A percentile compares a stretch with the other conserved stretches of the same genome.
Evolutionary conservation across 2,113 vertebrate genomes (phyloP).

Genomic region (Struthio camelus): DNA sequence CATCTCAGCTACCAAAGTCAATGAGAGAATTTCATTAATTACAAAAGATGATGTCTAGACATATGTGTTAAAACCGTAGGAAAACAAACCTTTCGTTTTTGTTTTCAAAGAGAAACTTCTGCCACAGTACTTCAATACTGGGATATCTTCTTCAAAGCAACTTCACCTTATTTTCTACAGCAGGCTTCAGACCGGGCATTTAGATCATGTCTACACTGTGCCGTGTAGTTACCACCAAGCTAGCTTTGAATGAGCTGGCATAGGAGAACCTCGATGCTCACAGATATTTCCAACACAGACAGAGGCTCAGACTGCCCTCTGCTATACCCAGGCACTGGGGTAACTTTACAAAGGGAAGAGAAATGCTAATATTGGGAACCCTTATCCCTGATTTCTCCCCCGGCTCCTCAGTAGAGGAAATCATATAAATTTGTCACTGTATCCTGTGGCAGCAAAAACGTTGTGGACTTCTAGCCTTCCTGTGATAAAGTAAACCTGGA

Average conservation of each 20-base stretch:
- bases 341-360: neutral
- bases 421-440: neutral
- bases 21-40: slow-evolving; percentile 56
- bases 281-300: neutral
- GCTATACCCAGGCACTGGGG: fast-evolving
- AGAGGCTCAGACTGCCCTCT: neutral
- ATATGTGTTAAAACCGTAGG: neutral
- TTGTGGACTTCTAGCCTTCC: neutral
- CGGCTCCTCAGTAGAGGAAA: neutral
- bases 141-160: neutral
- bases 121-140: neutral
- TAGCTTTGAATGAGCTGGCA: neutral
- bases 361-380: neutral
- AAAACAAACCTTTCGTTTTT: neutral
- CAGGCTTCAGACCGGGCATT: neutral
- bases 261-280: neutral
- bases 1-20: slow-evolving; percentile 54
- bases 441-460: neutral
- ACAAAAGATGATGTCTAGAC: neutral
- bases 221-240: neutral
- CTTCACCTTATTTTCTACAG: neutral
- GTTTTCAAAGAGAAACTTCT: neutral
- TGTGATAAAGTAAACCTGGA: neutral
- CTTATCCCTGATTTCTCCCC: neutral
- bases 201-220: fast-evolving